phyloP scores from a whole-genome alignment of 2,888 invertebrate species.

The Archips xylosteana region DNA sequence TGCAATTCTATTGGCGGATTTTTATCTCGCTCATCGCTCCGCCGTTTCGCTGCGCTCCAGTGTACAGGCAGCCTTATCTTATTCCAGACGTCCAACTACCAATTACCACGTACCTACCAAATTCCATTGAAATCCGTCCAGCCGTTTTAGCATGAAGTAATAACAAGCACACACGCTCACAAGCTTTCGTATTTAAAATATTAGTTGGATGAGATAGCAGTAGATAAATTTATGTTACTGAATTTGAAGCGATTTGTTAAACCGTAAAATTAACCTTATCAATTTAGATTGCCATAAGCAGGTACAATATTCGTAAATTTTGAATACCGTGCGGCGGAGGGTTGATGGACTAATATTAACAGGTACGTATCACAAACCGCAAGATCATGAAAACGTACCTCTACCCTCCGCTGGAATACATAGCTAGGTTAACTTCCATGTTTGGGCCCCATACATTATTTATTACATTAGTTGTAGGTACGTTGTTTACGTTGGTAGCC shows the following conservation, averaged over 20 bases:
- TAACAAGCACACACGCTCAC: no score
- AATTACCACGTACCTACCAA: no score
- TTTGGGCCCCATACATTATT: constrained; percentile 81
- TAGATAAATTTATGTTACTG: not conserved
- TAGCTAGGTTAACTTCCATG: constrained; percentile 75
- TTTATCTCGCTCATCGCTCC: no score
- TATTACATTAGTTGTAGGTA: constrained; percentile 72
- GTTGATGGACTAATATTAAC: constrained; percentile 83
- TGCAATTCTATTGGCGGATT: no score
- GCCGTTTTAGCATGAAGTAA: no score
- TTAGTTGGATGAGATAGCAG: no score
- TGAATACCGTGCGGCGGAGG: constrained; percentile 70
- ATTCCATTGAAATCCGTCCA: no score
- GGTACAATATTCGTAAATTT: constrained; percentile 65
- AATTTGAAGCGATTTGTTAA: constrained; percentile 3
- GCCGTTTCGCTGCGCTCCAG: no score
- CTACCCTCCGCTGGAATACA: constrained; percentile 67
- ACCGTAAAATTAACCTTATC: constrained; percentile 49
- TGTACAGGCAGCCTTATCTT: no score
- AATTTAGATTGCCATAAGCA: constrained; percentile 56
- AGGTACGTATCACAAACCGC: constrained; percentile 79
- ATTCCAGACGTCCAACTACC: no score
- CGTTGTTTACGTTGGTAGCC: constrained; percentile 75
- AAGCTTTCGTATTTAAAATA: no score
- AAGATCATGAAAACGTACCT: constrained; percentile 82